Evolutionary conservation across 2,888 invertebrate genomes (phyloP), one percentile per base, ranked within the genome.

Genomic region (Drosophila barbarae): DNA sequence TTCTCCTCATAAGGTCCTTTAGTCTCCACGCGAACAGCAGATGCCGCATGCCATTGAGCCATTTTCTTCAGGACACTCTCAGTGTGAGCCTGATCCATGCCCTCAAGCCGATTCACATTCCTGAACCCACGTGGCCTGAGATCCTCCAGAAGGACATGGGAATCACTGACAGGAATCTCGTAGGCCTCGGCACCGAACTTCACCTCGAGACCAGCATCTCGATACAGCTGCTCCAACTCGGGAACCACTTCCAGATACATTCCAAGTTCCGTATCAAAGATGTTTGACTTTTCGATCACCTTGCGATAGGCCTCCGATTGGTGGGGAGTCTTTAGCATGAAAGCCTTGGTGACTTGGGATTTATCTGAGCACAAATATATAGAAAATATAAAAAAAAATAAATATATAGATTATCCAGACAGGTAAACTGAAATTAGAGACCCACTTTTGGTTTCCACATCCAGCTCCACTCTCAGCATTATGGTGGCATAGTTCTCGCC

Each of bases 11-110:
- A 79, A 5, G 64, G 60, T 8, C 78, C 78, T 21, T 70, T 71
- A 0, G 50, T 47, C 13, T 30, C 77, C 12, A 77, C 73, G 1
- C 74, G 59, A 15, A 81, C 76, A 0, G 84, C 88, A 0, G 89
- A 88, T 0, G 84, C 87, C 2, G 88, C 89, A 78, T 89, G 88
- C 36, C 87, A 69, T 34, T 88, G 73, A 4, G 89, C 87, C 26
- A 89, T 54, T 34, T 87, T 84, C 50, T 67, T 66, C 1, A 89
- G 64, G 1, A 79, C 85, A 4, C 76, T 51, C 53, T 87, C 70
- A 0, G 84, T 81, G 49, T 88, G 87, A 3, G 54, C 61, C 23
- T 72, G 60, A 49, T 78, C 83, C 4, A 89, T 55, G 8, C 89
- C 86, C 10, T 84, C 64, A 0, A 76, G 71, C 1, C 88, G 82